These are phyloP conservation scores for Corythornis cristatus DNA, from an alignment of 2,113 vertebrate genomes.

Conservation along the genomic window DNA sequence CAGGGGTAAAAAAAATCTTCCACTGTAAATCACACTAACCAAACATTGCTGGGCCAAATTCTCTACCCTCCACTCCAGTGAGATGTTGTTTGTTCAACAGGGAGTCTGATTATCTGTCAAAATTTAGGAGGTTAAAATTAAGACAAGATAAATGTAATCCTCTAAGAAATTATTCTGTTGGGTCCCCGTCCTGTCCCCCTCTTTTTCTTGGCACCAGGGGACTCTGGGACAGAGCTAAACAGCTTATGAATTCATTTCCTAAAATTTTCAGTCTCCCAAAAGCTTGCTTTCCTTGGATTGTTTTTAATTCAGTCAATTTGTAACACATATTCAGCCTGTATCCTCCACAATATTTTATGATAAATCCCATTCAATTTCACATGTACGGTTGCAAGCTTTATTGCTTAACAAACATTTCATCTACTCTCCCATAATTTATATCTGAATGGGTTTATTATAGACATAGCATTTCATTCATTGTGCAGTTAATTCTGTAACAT, in stretches of 20 bases:
- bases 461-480: conserved; percentile 81
- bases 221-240: conserved; percentile 64
- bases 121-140: conserved; percentile 69
- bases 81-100: conserved; percentile 43
- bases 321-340: conserved; percentile 68
- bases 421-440: conserved; percentile 82
- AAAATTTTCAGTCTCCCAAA: conserved; percentile 69
- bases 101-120: conserved; percentile 55
- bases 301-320: conserved; percentile 76
- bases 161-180: conserved; percentile 44
- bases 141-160: conserved; percentile 52
- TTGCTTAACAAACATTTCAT: conserved; percentile 87
- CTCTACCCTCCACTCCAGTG: conserved; percentile 31
- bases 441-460: conserved; percentile 85
- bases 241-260: conserved; percentile 67
- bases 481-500: conserved; percentile 80
- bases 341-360: conserved; percentile 78
- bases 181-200: background rate
- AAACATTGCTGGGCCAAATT: conserved; percentile 48
- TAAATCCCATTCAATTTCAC: conserved; percentile 80
- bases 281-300: conserved; percentile 69
- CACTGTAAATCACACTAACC: conserved; percentile 52
- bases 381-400: conserved; percentile 80
- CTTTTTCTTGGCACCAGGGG: conserved; percentile 58
- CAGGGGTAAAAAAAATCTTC: background rate